Percentiles rank a stretch among this genome's conserved stretches.
Evolutionary conservation across 2,113 vertebrate species (phyloP).

Genomic region (Caretta caretta): DNA sequence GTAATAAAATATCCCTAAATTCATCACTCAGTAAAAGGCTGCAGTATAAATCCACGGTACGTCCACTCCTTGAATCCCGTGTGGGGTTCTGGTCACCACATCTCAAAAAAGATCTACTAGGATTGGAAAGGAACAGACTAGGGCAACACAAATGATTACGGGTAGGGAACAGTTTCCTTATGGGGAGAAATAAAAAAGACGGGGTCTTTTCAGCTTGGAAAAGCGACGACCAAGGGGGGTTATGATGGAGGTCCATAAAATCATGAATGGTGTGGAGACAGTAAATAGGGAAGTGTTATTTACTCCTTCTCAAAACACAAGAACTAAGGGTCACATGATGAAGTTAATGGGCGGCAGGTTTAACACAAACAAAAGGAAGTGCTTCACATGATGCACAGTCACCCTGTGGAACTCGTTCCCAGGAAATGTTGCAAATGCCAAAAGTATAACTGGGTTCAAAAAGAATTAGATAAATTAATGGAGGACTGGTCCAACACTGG

Average conservation of each 20-base stretch:
- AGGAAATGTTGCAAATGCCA: background rate
- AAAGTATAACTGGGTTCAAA: background rate
- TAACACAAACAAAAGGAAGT: background rate
- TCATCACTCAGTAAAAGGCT: too few relatives aligned
- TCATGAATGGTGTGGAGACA: background rate
- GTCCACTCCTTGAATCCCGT: too few relatives aligned
- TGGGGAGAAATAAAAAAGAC: too few relatives aligned
- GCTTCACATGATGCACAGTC: background rate
- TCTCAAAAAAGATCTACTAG: too few relatives aligned
- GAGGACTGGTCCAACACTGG: too few relatives aligned
- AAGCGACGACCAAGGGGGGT: accelerated
- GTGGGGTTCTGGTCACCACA: too few relatives aligned
- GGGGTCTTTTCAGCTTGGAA: background rate
- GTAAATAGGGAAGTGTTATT: background rate
- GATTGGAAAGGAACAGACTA: too few relatives aligned
- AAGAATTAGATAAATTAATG: background rate
- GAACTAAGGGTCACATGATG: background rate
- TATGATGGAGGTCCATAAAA: background rate
- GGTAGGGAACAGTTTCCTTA: too few relatives aligned
- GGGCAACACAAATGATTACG: too few relatives aligned
- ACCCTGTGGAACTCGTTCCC: background rate
- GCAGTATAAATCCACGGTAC: too few relatives aligned
- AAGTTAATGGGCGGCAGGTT: background rate
- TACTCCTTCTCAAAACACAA: background rate
- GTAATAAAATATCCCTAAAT: too few relatives aligned